Evolutionary conservation across 2,888 invertebrate species (phyloP), one percentile per base, ranked within the genome.

Genomic region (Poecilus cupreus): DNA sequence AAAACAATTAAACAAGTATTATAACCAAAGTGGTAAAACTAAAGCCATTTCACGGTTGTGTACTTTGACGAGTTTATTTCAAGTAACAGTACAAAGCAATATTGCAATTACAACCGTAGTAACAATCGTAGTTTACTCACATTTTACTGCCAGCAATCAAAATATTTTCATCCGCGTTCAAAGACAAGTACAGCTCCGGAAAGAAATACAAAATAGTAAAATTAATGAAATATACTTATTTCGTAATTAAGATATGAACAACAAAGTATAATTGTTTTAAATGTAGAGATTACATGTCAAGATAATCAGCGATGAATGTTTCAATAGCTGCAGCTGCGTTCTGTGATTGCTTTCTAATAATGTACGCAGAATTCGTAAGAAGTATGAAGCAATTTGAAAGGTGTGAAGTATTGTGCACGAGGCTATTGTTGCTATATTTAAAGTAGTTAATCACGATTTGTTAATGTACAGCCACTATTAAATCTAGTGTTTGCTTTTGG

Each of bases 371-470:
- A 54, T 54, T 49, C 6, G 54, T 54, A 54, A 54, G 20, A 20
- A 54, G 54, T 54, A 54, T 54, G 54, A 54, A 20, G 54, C 54
- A 54, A 54, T 54, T 20, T 54, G 54, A 54, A 60, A 60, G 24
- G 60, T 60, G 26, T 22, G 60, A 60, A 24, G 60, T 26, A 60
- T 60, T 60, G 26, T 60, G 60, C 13, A 60, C n/a, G 22, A 22
- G 26, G 24, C 20, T 60, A 60, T 60, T 60, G 60, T 60, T 60
- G n/a, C 60, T 32, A 60, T 60, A 60, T 60, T 60, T 60, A 60
- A 60, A 60, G 60, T 60, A 60, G 60, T 60, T 60, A 60, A 60
- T 60, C 60, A 60, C 26, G 60, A 60, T 60, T 60, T 60, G 60
- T 60, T 60, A 60, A 60, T 60, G 60, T n/a, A 60, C 60, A 24